phyloP scores from a whole-genome alignment of 2,888 invertebrate genomes.

The Allophyes oxyacanthae region DNA sequence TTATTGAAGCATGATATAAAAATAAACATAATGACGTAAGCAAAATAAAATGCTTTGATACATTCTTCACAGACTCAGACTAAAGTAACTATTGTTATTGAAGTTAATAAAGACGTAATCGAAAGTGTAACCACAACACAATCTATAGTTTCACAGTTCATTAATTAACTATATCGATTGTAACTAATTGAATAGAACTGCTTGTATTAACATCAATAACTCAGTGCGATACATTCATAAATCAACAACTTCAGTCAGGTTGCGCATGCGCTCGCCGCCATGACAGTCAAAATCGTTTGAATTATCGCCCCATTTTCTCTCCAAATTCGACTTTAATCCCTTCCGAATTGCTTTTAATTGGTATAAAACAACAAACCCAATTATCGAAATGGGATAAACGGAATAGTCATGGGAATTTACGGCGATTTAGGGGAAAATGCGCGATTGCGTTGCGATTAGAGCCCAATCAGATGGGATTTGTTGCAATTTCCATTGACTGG shows the following conservation, averaged over 20 bases:
- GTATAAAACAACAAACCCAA: conserved; percentile 73
- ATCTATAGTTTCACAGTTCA: conserved; percentile 53
- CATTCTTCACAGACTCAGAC: no score
- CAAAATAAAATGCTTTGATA: no score
- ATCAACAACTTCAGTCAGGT: conserved; percentile 70
- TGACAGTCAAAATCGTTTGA: conserved; percentile 80
- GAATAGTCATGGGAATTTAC: conserved; percentile 85
- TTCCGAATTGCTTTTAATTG: conserved; percentile 82
- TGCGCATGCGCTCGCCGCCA: conserved; percentile 57
- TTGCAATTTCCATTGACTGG: conserved; percentile 88
- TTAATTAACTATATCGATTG: conserved; percentile 52
- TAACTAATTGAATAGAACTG: conserved; percentile 76
- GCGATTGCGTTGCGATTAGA: conserved; percentile 73
- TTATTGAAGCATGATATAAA: no score
- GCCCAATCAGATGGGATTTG: conserved; percentile 81
- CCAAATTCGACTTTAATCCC: conserved; percentile 79
- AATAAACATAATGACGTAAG: no score
- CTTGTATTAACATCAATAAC: conserved; percentile 77
- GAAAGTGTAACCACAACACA: conserved; percentile 40
- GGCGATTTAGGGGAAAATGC: conserved; percentile 69
- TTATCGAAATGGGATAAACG: conserved; percentile 75
- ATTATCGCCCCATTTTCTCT: conserved; percentile 72
- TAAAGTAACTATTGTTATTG: conserved; percentile 9
- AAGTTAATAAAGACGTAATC: conserved; percentile 35
- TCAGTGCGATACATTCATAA: conserved; percentile 71